Conservation (phyloP, 2,888 invertebrate genomes). For the Oscheius sp. region DNA sequence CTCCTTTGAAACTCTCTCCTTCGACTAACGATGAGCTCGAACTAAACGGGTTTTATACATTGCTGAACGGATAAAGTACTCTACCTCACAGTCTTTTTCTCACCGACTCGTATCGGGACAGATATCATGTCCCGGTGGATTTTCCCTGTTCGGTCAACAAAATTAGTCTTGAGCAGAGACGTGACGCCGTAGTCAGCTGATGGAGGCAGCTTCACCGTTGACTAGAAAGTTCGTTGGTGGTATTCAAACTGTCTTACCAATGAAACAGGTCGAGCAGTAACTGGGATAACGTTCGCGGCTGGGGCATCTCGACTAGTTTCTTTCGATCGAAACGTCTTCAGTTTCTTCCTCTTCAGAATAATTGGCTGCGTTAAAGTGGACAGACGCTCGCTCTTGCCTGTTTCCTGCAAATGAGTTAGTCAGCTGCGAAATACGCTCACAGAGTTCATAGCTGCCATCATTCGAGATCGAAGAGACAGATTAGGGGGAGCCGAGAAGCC, state of each 20-base stretch:
- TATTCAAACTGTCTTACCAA: not conserved
- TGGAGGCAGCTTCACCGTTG: constrained; percentile 49
- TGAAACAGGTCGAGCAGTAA: constrained; percentile 6
- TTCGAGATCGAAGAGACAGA: constrained; percentile 63
- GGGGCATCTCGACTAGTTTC: not conserved
- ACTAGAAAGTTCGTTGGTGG: not conserved
- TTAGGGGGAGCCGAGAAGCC: constrained; percentile 59
- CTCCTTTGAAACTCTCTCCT: constrained; percentile 17
- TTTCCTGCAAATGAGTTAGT: constrained; percentile 1
- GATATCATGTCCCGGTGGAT: constrained; percentile 63
- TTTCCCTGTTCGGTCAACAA: constrained; percentile 67
- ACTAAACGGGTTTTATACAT: constrained; percentile 16
- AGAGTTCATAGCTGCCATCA: constrained; percentile 68
- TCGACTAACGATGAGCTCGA: constrained; percentile 23
- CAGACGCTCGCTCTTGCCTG: constrained; percentile 9
- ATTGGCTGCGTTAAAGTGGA: constrained; percentile 11
- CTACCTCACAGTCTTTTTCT: constrained; percentile 25
- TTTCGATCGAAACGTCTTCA: not conserved
- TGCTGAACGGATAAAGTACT: constrained; percentile 9
- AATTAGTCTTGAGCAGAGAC: constrained; percentile 66
- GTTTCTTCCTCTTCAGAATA: constrained; percentile 23
- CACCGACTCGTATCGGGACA: constrained; percentile 64
- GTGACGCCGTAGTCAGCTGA: constrained; percentile 64
- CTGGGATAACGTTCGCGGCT: not conserved
- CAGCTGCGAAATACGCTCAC: constrained; percentile 24